These are phyloP conservation scores for Dermolepida albohirtum DNA, from an alignment of 2,888 invertebrate species.

Conservation along the genomic window DNA sequence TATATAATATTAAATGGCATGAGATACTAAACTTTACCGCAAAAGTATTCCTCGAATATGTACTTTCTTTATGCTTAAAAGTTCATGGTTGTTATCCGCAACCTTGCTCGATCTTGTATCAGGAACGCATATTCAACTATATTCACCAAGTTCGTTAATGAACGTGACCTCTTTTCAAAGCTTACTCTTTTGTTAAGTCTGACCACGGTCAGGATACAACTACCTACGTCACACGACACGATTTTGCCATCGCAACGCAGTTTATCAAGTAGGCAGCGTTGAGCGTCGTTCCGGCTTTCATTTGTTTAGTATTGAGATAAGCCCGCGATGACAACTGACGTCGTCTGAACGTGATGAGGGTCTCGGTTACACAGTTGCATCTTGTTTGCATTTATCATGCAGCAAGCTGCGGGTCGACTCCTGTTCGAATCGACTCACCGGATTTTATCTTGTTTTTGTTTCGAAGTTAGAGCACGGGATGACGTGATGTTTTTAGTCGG, in stretches of 20 bases:
- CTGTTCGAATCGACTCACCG: neutral
- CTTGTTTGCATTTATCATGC: slow-evolving; percentile 39
- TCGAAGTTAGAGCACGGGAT: neutral
- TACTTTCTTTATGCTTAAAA: no score
- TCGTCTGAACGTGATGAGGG: slow-evolving; percentile 36
- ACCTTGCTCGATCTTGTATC: neutral
- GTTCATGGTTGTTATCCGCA: no score
- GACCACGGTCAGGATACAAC: neutral
- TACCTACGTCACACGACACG: neutral
- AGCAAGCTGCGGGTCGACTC: neutral
- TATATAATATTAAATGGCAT: no score
- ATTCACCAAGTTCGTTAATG: neutral
- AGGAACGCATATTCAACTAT: neutral
- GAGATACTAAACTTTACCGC: no score
- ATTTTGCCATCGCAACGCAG: slow-evolving; percentile 15
- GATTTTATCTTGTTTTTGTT: slow-evolving; percentile 20
- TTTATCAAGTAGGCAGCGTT: slow-evolving; percentile 17
- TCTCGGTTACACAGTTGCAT: slow-evolving; percentile 34
- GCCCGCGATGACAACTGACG: slow-evolving; percentile 37
- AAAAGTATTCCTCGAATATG: no score
- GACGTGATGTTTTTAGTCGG: neutral
- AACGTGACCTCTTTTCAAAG: neutral
- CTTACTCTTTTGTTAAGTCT: slow-evolving; percentile 16
- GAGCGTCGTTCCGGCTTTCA: slow-evolving; percentile 37
- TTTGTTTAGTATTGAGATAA: slow-evolving; percentile 43